Base-by-base conservation (phyloP, 2,797 vertebrate species). In the Dendrocincla tyrannina region DNA sequence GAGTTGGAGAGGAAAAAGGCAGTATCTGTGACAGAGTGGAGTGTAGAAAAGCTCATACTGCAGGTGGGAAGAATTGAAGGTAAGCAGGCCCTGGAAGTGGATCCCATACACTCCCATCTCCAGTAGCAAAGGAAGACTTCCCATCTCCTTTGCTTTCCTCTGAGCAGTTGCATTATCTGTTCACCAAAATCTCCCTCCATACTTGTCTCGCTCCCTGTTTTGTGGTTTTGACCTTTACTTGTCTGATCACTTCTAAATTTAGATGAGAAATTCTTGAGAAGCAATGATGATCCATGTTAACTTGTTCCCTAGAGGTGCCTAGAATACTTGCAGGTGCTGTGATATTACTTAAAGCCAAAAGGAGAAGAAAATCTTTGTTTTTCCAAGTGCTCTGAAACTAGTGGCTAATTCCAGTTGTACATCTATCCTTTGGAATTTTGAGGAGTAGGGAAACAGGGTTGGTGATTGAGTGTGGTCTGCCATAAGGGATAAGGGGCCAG, bases 281-380 rank as follows among this genome's bases (percentile, higher is more conserved):
- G 68, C 72, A 53, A n/a, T 47, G 66, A 27, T 74, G 70, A 73
- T 72, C n/a, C 33, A 2, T 28, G 42, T 50, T 63, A 58, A 44
- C 33, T 95, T 41, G 0, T 50, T 93, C 84, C 75, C 72, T 46
- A n/a, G 67, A 68, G 83, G 15, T 70, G 47, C 78, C 67, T 77
- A 12, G 70, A 94, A 53, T 90, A 19, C 56, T 92, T 92, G 72
- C 86, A 95, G 94, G 88, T 95, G 89, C 64, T 95, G 49, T 70
- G 60, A 64, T 67, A 14, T 5, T 6, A 49, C 68, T 69, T 76
- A 46, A 85, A 89, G 74, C 55, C 75, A 90, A 76, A 82, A 64
- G 70, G 42, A 39, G 39, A 39, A 39, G 41, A 63, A 69, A 59
- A 25, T 55, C 28, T 76, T 67, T 78, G 25, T 89, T 96, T 85